Percentiles rank a stretch among this genome's conserved stretches.
Conservation (phyloP, 1,140 invertebrate genomes). For the Megathymus violae region DNA sequence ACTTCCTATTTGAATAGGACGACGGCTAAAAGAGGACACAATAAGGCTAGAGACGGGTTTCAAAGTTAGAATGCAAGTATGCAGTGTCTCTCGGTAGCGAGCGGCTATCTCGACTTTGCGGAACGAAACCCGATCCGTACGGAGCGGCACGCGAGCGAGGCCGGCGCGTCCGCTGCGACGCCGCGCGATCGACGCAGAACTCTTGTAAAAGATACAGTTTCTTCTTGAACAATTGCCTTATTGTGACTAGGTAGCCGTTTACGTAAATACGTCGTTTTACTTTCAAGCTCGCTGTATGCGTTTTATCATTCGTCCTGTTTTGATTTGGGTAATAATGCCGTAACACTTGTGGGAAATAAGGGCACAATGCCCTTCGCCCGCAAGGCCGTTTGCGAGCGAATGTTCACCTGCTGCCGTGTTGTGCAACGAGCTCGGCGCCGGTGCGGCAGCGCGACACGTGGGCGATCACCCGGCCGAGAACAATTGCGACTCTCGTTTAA, state of each 20-base stretch:
- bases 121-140: conserved; percentile 78
- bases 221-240: background rate
- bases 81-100: conserved; percentile 50
- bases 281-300: conserved; percentile 6
- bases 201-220: no score
- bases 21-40: conserved; percentile 61
- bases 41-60: conserved; percentile 64
- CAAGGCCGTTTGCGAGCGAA: conserved; percentile 60
- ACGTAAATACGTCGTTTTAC: background rate
- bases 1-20: conserved; percentile 68
- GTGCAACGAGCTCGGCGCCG: conserved; percentile 56
- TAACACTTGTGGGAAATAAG: conserved; percentile 37
- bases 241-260: background rate
- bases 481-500: conserved; percentile 66
- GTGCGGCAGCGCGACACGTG: conserved; percentile 57
- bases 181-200: background rate
- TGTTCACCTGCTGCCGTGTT: conserved; percentile 68
- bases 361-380: conserved; percentile 52
- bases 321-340: conserved; percentile 8
- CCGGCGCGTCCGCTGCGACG: conserved; percentile 45
- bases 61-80: conserved; percentile 65
- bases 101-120: conserved; percentile 78
- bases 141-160: conserved; percentile 67
- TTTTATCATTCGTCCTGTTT: conserved; percentile 19
- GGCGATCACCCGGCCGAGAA: conserved; percentile 66